phyloP scores from a whole-genome alignment of 1,140 invertebrate species.

The Aethina tumida region DNA sequence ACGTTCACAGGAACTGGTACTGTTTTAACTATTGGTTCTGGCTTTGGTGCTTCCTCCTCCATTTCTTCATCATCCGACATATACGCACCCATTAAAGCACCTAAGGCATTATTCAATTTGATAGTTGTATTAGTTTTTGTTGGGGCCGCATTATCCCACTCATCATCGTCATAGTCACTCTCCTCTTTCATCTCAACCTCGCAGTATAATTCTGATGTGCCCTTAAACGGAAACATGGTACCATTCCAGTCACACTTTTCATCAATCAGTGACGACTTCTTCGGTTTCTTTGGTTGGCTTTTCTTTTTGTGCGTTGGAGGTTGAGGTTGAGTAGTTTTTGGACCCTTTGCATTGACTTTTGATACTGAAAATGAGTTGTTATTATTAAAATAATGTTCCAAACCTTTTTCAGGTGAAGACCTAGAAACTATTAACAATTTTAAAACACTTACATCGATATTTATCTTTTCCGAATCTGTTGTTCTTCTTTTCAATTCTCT shows the following conservation, averaged over 20 bases:
- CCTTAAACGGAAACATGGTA: conserved; percentile 33
- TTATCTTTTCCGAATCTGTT: conserved; percentile 37
- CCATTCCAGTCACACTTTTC: conserved; percentile 33
- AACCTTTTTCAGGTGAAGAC: not conserved
- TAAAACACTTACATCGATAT: conserved; percentile 22
- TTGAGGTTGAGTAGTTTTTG: too few species aligned
- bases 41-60: conserved; percentile 10
- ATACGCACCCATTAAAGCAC: conserved; percentile 43
- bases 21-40: conserved; percentile 11
- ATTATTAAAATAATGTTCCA: too few species aligned
- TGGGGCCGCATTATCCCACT: conserved; percentile 24
- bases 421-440: conserved; percentile 3
- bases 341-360: too few species aligned
- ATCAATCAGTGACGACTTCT: conserved; percentile 26
- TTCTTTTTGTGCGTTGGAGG: conserved; percentile 11
- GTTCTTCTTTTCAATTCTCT: conserved; percentile 47
- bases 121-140: conserved; percentile 13
- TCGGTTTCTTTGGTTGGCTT: conserved; percentile 11
- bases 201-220: conserved; percentile 29
- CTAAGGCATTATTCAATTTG: conserved; percentile 41
- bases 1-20: conserved; percentile 8
- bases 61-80: conserved; percentile 37
- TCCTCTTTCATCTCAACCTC: conserved; percentile 17
- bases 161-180: conserved; percentile 28
- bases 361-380: too few species aligned